Evolutionary conservation across 2,113 vertebrate genomes (phyloP), one percentile per base, ranked within the genome.

Genomic region (Syngnathus typhle): DNA sequence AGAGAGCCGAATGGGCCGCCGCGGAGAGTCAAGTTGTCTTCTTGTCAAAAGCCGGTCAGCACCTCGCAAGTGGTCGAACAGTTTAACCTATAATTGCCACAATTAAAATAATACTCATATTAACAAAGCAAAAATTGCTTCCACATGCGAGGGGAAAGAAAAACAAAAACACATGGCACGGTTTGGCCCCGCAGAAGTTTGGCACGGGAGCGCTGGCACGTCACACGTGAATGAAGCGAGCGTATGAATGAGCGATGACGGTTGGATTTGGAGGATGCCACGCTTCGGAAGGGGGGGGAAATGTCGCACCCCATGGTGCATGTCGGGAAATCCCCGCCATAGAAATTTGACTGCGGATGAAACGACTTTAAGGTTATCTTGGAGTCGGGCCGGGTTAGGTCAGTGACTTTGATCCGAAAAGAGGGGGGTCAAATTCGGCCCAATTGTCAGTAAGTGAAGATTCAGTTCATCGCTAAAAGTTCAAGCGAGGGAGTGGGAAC

Each of bases 41-140:
- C 67, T 76, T 81, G 83, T 85, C 77, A 84, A 82, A 81, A 78
- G 73, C 74, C 76, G 69, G 71, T 77, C 79, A 86, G 84, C 86
- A 84, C 87, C 87, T 87, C 80, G 69, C 54, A 69, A 83, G 78
- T 84, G 86, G 86, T 91, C 83, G 80, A 82, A 74, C 82, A 89
- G 85, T 91, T 91, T 91, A 90, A 91, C 88, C 90, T 87, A 75
- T 91, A 89, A 91, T 92, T 91, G 88, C 86, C 19, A 90, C 87
- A 90, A 91, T 90, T 91, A 87, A 89, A 89, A 89, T 91, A 89
- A 91, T 90, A 87, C 84, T 86, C 87, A 89, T 90, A 88, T 90
- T 91, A 92, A 91, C 89, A 87, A 84, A 88, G 77, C 23, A 78
- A 78, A 89, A 89, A 92, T 90, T 88, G 88, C 87, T 91, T 92